A percentile compares a stretch with the other conserved stretches of the same genome.
Conservation (phyloP, 2,888 invertebrate species). For the Pomacea canaliculata region DNA sequence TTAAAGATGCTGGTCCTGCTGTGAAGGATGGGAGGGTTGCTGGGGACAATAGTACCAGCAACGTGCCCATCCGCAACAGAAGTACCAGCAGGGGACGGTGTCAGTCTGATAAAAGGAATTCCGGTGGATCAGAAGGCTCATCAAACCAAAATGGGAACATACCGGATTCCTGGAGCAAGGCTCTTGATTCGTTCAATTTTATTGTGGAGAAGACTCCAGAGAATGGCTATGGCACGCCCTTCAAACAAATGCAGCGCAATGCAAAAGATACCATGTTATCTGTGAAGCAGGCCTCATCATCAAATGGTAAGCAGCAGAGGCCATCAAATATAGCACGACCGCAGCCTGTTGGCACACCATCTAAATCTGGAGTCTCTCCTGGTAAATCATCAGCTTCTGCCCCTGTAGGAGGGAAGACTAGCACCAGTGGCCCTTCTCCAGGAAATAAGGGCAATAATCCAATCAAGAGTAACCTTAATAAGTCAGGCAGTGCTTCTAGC, state of each 20-base stretch:
- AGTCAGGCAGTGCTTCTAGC: conserved; percentile 36
- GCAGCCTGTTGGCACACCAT: conserved; percentile 22
- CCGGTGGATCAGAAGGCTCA: conserved; percentile 22
- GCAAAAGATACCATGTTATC: conserved; percentile 35
- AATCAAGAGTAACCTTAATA: conserved; percentile 28
- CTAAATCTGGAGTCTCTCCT: conserved; percentile 40
- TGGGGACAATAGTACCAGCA: conserved; percentile 18
- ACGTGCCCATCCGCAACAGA: conserved; percentile 10
- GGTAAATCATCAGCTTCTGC: conserved; percentile 39
- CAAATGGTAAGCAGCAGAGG: conserved; percentile 11
- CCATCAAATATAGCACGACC: conserved; percentile 27
- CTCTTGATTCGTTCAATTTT: conserved; percentile 49
- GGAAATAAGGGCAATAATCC: neutral
- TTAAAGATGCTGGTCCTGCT: conserved; percentile 78
- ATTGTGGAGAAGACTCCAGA: conserved; percentile 39
- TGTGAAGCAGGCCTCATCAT: conserved; percentile 20
- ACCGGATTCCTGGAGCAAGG: conserved; percentile 50
- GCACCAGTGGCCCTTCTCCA: neutral
- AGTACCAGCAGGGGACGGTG: conserved; percentile 10
- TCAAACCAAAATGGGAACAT: conserved; percentile 29
- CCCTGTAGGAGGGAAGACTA: conserved; percentile 21
- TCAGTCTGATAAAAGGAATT: conserved; percentile 22
- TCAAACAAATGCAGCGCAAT: conserved; percentile 38
- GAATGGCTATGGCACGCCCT: conserved; percentile 29
- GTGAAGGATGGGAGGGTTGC: conserved; percentile 44